Evolutionary conservation across 2,888 invertebrate species (phyloP).

Genomic region (Trichogramma dendrolimi): DNA sequence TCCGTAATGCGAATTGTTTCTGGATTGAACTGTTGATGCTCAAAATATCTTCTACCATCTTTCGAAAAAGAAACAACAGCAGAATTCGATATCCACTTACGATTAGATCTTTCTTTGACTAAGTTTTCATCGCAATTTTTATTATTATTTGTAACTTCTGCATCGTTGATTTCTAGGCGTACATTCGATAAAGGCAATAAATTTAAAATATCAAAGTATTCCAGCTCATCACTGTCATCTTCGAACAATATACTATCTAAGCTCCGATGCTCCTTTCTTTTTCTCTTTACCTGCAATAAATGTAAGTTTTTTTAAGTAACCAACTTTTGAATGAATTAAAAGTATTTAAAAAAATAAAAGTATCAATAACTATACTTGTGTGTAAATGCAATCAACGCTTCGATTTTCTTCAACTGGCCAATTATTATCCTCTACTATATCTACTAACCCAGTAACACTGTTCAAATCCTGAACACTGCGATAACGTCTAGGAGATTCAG

Average conservation of each 20-base stretch:
- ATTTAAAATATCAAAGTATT: constrained; percentile 49
- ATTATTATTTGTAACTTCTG: constrained; percentile 20
- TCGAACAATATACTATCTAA: constrained; percentile 49
- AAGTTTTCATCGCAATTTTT: neutral
- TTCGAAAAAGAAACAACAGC: constrained; percentile 24
- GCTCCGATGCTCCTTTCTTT: constrained; percentile 49
- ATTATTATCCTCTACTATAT: constrained; percentile 46
- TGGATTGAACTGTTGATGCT: constrained; percentile 14
- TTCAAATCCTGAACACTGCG: constrained; percentile 48
- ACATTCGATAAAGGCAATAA: constrained; percentile 48
- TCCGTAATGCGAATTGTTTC: constrained; percentile 15
- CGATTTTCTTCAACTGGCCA: constrained; percentile 47
- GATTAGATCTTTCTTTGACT: constrained; percentile 8
- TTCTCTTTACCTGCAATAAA: constrained; percentile 46
- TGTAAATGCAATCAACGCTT: constrained; percentile 48
- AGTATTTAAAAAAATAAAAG: neutral
- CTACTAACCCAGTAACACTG: constrained; percentile 48
- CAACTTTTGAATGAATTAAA: neutral
- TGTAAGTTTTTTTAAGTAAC: neutral
- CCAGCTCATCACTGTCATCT: constrained; percentile 46
- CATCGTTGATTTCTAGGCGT: constrained; percentile 43
- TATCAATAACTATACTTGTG: constrained; percentile 40
- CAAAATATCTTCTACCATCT: constrained; percentile 8
- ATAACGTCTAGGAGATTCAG: constrained; percentile 43
- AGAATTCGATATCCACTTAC: constrained; percentile 17